These are phyloP conservation scores for Euthynnus affinis DNA, from an alignment of 2,797 vertebrate species.

Conservation along the genomic window DNA sequence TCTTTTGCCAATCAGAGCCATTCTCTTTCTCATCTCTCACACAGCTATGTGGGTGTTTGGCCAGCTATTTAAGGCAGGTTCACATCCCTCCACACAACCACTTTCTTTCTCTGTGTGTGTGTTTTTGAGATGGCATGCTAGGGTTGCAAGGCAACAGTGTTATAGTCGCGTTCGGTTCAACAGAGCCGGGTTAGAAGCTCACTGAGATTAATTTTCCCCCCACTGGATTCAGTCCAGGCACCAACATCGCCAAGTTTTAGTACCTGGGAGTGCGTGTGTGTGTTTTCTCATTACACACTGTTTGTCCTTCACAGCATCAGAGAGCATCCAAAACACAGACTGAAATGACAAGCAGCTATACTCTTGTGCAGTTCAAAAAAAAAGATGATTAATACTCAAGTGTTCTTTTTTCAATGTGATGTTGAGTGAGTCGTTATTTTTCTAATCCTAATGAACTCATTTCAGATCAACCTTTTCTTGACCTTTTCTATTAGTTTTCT, in stretches of 20 bases:
- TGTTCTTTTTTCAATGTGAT: no score
- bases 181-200: slow-evolving; percentile 17
- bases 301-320: slow-evolving; percentile 31
- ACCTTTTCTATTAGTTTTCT: no score
- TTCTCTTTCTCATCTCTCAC: slow-evolving; percentile 34
- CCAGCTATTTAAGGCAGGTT: slow-evolving; percentile 58
- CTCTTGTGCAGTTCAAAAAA: not conserved
- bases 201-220: slow-evolving; percentile 36
- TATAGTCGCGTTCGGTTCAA: slow-evolving; percentile 36
- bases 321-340: slow-evolving; percentile 5
- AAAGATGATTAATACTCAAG: no score
- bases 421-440: no score
- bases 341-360: not conserved
- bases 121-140: slow-evolving; percentile 22
- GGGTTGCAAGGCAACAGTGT: slow-evolving; percentile 20
- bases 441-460: no score
- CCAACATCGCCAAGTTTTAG: not conserved
- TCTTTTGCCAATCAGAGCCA: not conserved
- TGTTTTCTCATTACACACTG: slow-evolving; percentile 12
- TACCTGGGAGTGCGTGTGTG: slow-evolving; percentile 9
- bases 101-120: slow-evolving; percentile 11
- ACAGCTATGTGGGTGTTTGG: slow-evolving; percentile 54
- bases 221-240: slow-evolving; percentile 39
- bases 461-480: no score
- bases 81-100: slow-evolving; percentile 22